These are phyloP conservation scores for Himalopsyche japonica DNA, from an alignment of 2,888 invertebrate species.

Conservation along the genomic window DNA sequence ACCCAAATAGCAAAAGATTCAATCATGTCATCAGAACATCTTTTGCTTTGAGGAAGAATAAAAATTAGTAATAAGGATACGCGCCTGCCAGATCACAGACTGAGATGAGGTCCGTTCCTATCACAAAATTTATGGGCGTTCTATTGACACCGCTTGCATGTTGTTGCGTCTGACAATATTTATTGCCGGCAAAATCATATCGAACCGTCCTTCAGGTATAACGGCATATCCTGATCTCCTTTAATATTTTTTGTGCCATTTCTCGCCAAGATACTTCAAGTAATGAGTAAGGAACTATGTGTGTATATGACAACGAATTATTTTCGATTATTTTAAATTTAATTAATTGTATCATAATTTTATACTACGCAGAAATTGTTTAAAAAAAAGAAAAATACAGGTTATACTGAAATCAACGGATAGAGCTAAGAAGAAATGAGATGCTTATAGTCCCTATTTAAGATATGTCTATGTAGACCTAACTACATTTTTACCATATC, in stretches of 20 bases:
- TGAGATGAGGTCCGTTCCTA: conserved; percentile 29
- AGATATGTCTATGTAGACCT: too few species aligned
- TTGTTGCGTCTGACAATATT: conserved; percentile 18
- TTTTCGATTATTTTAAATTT: too few species aligned
- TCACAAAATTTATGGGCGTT: conserved; percentile 33
- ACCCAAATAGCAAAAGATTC: neutral
- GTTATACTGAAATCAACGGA: too few species aligned
- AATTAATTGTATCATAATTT: too few species aligned
- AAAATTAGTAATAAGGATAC: neutral
- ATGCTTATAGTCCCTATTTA: too few species aligned
- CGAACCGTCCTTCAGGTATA: conserved; percentile 20
- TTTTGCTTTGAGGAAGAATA: neutral
- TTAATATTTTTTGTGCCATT: neutral
- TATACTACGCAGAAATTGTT: too few species aligned
- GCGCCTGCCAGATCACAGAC: conserved; percentile 35
- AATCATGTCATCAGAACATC: neutral
- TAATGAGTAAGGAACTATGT: too few species aligned
- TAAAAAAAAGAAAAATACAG: too few species aligned
- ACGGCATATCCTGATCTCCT: neutral
- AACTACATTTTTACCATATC: too few species aligned
- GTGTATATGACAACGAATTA: too few species aligned
- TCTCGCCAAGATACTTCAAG: neutral
- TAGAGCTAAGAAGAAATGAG: too few species aligned
- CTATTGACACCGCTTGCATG: conserved; percentile 22
- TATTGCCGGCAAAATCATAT: conserved; percentile 23